Conservation (phyloP, 2,888 invertebrate species). For the Aphrophora alni region DNA sequence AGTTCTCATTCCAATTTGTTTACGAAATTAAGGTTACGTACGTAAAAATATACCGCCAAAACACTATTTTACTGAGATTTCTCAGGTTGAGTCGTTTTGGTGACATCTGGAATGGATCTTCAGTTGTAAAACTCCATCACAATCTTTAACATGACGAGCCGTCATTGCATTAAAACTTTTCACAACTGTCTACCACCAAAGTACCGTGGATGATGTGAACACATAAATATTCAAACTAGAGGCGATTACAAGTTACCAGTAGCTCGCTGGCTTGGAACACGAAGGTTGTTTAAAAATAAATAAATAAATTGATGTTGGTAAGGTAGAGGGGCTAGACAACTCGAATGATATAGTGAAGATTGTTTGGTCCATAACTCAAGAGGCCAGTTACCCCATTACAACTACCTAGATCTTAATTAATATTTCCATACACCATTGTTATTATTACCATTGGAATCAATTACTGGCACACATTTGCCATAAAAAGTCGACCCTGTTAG, state of each 20-base stretch:
- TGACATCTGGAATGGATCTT: too few species aligned
- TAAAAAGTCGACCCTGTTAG: too few species aligned
- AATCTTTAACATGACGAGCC: too few species aligned
- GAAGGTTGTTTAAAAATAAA: not conserved
- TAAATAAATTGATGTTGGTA: not conserved
- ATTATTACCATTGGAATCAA: not conserved
- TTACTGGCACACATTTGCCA: not conserved
- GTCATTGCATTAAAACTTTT: too few species aligned
- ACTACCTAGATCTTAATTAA: not conserved
- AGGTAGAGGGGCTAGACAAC: not conserved
- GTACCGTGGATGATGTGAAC: too few species aligned
- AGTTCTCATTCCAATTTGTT: too few species aligned
- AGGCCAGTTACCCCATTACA: not conserved
- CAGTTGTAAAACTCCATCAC: too few species aligned
- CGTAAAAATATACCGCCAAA: too few species aligned
- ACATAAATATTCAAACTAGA: not conserved
- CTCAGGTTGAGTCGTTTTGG: too few species aligned
- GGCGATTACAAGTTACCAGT: not conserved
- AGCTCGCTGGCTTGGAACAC: not conserved
- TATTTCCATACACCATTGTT: not conserved
- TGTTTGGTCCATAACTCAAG: not conserved
- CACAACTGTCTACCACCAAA: too few species aligned
- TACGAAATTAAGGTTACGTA: too few species aligned
- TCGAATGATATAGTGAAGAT: not conserved
- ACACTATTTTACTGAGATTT: too few species aligned